Evolutionary conservation across 2,888 invertebrate genomes (phyloP), one percentile per base, ranked within the genome.

Genomic region (Andrena bucephala): DNA sequence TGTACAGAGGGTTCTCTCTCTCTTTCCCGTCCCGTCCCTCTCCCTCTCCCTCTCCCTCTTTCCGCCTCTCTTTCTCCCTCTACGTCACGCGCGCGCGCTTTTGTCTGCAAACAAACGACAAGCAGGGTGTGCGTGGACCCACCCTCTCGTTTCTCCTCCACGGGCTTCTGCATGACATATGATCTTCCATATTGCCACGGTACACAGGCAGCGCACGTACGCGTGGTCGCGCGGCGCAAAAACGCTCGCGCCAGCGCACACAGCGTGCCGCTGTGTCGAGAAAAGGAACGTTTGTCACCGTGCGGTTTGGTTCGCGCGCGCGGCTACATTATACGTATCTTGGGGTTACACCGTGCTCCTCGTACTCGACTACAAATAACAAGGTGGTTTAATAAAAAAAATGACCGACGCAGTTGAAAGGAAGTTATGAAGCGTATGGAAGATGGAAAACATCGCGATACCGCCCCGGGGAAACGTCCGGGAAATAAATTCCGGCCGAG

Each of bases 111-210:
- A 85, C 84, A 85, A 81, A 79, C 59, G 84, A 70, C 76, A 81
- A 78, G 63, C 73, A 54, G 86, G 85, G 83, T 76, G 81, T 80
- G 78, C 79, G 80, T 75, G 73, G 48, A 50, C 59, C 72, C 70
- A 74, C 77, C 78, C 70, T 66, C 75, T 20, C 60, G 54, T 50
- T 63, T 63, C 74, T 70, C 71, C 81, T 74, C 84, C 81, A 31
- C 72, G 65, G 81, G 82, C 77, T 81, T 70, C 84, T 77, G 87
- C 92, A 93, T 94, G 94, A 94, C 94, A 93, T 93, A 94, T 93
- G 94, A 94, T 94, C 93, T 93, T 90, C 93, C 92, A 94, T 94
- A 94, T 94, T 94, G 93, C 92, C 88, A 87, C 78, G 89, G 89
- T 80, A 85, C 81, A 86, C 83, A 88, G 77, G 76, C 83, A 75